phyloP scores from a whole-genome alignment of 2,797 vertebrate species.

The Erithacus rubecula region DNA sequence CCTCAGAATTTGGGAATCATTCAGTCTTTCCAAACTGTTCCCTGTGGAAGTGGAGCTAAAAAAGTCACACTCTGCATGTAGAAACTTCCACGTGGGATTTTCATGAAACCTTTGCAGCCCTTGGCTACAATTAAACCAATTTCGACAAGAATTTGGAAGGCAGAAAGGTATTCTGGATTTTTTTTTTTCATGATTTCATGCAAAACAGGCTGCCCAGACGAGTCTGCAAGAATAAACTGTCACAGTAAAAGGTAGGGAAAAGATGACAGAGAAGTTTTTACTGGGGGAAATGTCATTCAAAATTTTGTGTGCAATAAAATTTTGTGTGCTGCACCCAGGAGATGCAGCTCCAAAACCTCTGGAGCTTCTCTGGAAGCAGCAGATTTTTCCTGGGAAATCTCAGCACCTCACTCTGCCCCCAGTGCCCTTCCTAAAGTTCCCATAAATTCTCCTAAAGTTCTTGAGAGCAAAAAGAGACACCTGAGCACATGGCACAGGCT shows the following conservation, averaged over 20 bases:
- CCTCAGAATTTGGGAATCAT: neutral
- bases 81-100: neutral
- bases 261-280: neutral
- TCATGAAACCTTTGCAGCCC: neutral
- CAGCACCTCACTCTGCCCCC: neutral
- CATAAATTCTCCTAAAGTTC: neutral
- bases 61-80: neutral
- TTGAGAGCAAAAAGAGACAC: neutral
- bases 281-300: neutral
- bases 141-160: neutral
- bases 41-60: neutral
- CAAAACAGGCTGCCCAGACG: neutral
- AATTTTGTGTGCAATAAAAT: neutral
- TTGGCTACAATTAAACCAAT: neutral
- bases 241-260: neutral
- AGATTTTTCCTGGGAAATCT: neutral
- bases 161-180: neutral
- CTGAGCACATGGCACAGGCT: neutral
- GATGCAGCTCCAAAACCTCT: fast-evolving
- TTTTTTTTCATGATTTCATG: neutral
- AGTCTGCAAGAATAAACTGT: neutral
- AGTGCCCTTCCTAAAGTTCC: neutral
- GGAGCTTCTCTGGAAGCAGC: neutral
- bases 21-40: neutral
- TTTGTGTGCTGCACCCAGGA: neutral